Evolutionary conservation across 2,888 invertebrate genomes (phyloP).

Genomic region (Achlya flavicornis): DNA sequence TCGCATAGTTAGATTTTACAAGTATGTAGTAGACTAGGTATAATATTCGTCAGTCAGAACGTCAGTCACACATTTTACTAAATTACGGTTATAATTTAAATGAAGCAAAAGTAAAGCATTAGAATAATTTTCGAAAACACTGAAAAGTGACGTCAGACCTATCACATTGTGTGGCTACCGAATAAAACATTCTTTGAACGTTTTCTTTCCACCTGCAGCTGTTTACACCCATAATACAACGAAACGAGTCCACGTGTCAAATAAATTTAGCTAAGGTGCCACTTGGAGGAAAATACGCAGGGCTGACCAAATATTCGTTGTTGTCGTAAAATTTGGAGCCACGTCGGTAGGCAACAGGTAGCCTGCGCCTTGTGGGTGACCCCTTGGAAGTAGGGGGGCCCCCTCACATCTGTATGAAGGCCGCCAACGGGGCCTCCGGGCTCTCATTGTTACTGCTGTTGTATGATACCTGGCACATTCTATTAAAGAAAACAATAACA

Average conservation of each 20-base stretch:
- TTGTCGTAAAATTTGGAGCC: constrained; percentile 41
- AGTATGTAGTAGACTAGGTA: too few species aligned
- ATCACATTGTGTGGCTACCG: neutral
- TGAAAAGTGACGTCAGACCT: neutral
- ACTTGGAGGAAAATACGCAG: constrained; percentile 39
- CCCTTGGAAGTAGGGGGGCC: neutral
- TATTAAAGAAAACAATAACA: constrained; percentile 35
- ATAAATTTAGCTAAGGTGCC: constrained; percentile 56
- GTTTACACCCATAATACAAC: constrained; percentile 29
- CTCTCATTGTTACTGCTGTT: constrained; percentile 27
- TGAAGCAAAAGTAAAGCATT: too few species aligned
- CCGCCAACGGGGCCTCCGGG: neutral
- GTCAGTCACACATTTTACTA: too few species aligned
- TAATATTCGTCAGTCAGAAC: too few species aligned
- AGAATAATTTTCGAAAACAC: neutral
- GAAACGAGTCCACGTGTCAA: constrained; percentile 48
- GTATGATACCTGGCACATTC: constrained; percentile 32
- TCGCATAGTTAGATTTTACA: too few species aligned
- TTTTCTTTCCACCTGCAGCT: constrained; percentile 14
- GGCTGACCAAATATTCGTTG: constrained; percentile 46
- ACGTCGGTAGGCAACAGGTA: constrained; percentile 57
- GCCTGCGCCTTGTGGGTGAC: constrained; percentile 18
- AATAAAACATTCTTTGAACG: neutral
- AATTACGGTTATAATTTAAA: too few species aligned
- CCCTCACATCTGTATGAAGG: neutral